Evolutionary conservation across 2,113 vertebrate species (phyloP), one percentile per base, ranked within the genome.

Genomic region (Centropus bengalensis): DNA sequence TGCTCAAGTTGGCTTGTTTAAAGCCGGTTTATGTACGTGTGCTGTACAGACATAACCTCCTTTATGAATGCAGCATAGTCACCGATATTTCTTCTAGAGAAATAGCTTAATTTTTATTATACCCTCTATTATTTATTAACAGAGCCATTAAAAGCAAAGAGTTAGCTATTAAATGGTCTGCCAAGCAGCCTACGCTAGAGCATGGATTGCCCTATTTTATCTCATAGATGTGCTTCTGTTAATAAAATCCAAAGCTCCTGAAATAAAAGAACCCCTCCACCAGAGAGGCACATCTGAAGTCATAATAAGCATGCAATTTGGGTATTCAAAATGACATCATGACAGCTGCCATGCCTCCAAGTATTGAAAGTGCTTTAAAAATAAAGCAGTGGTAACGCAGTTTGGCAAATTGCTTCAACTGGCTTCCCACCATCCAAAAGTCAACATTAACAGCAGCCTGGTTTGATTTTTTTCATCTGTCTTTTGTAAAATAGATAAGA

Each of bases 321-420:
- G 81, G 90, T 91, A 91, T 82, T 94, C 94, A 94, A 67, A 95
- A 91, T 92, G 81, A 87, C 78, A 95, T 95, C 82, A 91, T 74
- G 92, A 92, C 86, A 87, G 88, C 83, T 94, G 88, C 77, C 84
- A 74, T 78, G 92, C 68, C 51, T 89, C 78, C 47, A 95, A 93
- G 93, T 78, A 93, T 58, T 95, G 82, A 88, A 93, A 95, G 84
- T 75, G 86, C 77, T 96, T 79, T 92, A 93, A 95, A 95, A 97
- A 96, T 89, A 96, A 94, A 94, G 71, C 69, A 91, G 33, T 80
- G 83, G 81, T 92, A 91, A 91, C 21, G 54, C 56, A 89, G 76
- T 85, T 78, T 91, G 88, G 81, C 90, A 92, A 94, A 96, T 93
- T 88, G 91, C 89, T 96, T 91, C 83, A 79, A 60, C 32, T 90